Evolutionary conservation across 53 echinoderm and acorn worm species (phyloP), one percentile per base, ranked within the genome.

Genomic region (Hippasteria phrygiana): DNA sequence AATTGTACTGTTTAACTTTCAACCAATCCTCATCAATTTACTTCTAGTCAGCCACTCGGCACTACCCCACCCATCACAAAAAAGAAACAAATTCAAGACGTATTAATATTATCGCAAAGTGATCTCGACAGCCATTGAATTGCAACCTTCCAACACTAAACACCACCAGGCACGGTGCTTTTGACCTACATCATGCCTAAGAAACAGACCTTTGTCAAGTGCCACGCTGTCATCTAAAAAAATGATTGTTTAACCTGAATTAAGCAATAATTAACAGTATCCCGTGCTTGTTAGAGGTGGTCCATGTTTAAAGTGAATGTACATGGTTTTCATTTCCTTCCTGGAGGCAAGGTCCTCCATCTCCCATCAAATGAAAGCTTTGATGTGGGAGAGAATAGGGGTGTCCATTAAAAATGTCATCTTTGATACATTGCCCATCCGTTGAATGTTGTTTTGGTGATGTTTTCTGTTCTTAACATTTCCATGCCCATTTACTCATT

Each of bases 261-360:
- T 82, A 62, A 41, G 64, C 64, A 63, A 82, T 82, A 65, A 82
- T 82, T 65, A 82, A 82, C 82, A 43, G 65, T 46, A 64, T 82
- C 82, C 82, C 43, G 64, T 82, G 65, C 78, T 78, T 78, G 39
- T 56, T 10, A 56, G 55, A 55, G 78, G 38, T 14, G 20, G 56
- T 53, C 75, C 78, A 24, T 40, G 35, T 33, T 54, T 36, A 10
- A 48, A 59, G 35, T 78, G 39, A 42, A 53, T 78, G 40, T 37
- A 78, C 78, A 78, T 40, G 40, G 67, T 56, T 37, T 78, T n/a
- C 5, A 24, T 39, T 78, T 59, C 78, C 78, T 78, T 53, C 59
- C 78, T 59, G 13, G 56, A 59, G 41, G 78, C 62, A 78, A 59
- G 26, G 35, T 78, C 5, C 22, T 53, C 78, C 24, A 38, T 78